Evolutionary conservation across 1,140 invertebrate species (phyloP).

Genomic region (Brachionus rotundiformis): DNA sequence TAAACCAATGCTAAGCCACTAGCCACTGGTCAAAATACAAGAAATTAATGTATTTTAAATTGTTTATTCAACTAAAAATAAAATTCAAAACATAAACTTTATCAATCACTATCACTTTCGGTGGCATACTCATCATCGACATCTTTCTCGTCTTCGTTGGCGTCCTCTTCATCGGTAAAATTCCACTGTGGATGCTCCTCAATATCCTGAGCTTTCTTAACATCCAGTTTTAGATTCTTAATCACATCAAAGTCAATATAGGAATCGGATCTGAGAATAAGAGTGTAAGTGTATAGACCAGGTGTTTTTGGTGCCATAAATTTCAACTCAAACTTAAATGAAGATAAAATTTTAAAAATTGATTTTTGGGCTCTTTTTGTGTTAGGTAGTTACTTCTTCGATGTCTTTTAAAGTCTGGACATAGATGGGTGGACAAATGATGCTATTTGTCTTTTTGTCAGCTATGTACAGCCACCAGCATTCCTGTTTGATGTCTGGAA

Average conservation of each 20-base stretch:
- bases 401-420: constrained; percentile 69
- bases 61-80: constrained; percentile 33
- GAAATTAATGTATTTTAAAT: not conserved
- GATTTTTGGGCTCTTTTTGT: not conserved
- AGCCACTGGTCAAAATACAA: not conserved
- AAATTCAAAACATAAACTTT: constrained; percentile 19
- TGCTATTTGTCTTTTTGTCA: constrained; percentile 83
- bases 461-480: constrained; percentile 99
- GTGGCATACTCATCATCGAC: constrained; percentile 35
- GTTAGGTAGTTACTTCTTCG: constrained; percentile 60
- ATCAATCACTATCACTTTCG: constrained; percentile 38
- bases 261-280: constrained; percentile 89
- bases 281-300: constrained; percentile 87
- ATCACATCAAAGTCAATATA: constrained; percentile 70
- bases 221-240: constrained; percentile 48
- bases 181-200: constrained; percentile 51
- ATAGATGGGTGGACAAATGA: constrained; percentile 86
- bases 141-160: not conserved
- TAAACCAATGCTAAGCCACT: constrained; percentile 24
- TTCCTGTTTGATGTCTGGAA: constrained; percentile 93
- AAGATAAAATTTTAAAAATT: not conserved
- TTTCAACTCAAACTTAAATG: constrained; percentile 79
- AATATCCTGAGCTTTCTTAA: not conserved
- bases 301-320: constrained; percentile 92
- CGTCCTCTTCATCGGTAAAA: constrained; percentile 49